These are phyloP conservation scores for Aricia agestis DNA, from an alignment of 1,140 invertebrate species.

Conservation along the genomic window DNA sequence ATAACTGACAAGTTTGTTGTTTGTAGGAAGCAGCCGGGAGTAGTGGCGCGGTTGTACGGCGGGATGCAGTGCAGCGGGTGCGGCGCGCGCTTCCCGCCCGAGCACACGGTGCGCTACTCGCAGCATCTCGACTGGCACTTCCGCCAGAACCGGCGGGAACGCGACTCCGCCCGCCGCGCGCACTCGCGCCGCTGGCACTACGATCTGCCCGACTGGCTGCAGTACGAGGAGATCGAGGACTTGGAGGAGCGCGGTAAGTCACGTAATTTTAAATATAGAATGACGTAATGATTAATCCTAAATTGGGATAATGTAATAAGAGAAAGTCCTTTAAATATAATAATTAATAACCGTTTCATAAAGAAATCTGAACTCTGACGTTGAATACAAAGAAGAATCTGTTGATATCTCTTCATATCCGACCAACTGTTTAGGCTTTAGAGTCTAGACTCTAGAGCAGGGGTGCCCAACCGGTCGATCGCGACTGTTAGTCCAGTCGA, in stretches of 20 bases:
- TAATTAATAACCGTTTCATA: no score
- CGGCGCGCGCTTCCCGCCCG: conserved; percentile 91
- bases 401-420: no score
- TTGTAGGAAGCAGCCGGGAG: conserved; percentile 79
- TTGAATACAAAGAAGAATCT: no score
- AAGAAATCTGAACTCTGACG: no score
- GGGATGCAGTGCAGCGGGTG: conserved; percentile 97
- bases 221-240: conserved; percentile 96
- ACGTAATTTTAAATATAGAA: no score
- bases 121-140: conserved; percentile 99
- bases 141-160: conserved; percentile 91
- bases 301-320: no score
- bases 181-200: conserved; percentile 93
- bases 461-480: no score
- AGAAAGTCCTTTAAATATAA: no score
- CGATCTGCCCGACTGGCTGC: conserved; percentile 92
- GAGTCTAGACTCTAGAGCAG: no score
- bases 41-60: conserved; percentile 84
- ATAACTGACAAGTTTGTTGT: not conserved
- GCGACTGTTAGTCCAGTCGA: no score
- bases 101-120: conserved; percentile 91
- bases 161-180: conserved; percentile 88
- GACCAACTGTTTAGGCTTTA: not conserved
- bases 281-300: no score
- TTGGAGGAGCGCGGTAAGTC: conserved; percentile 88